Conservation (phyloP, 1,140 invertebrate genomes). For the Ganaspis sp. region DNA sequence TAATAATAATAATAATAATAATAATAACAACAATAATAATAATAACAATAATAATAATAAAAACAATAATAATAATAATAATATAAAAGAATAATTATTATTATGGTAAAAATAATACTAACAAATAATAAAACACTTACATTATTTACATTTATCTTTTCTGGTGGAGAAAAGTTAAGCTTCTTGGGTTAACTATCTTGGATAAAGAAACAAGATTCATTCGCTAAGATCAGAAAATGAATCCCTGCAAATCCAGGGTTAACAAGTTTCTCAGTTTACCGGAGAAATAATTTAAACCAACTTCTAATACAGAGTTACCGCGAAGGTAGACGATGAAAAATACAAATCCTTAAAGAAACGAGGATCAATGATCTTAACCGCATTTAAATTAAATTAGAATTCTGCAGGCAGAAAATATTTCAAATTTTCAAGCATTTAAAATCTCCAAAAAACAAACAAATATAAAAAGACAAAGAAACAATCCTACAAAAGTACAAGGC, state of each 20-base stretch:
- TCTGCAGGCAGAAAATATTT: not conserved
- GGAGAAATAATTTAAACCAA: conserved; percentile 8
- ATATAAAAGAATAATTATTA: too few relatives aligned
- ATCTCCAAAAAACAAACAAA: too few relatives aligned
- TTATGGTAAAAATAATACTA: too few relatives aligned
- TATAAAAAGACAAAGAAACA: too few relatives aligned
- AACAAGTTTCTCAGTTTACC: conserved; percentile 17
- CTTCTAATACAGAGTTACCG: not conserved
- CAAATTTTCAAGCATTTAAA: too few relatives aligned
- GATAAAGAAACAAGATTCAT: not conserved
- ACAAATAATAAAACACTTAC: not conserved
- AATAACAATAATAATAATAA: too few relatives aligned
- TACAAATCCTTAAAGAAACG: not conserved
- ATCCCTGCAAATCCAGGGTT: conserved; percentile 16
- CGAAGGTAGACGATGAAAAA: not conserved
- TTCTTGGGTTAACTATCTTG: not conserved
- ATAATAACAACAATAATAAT: too few relatives aligned
- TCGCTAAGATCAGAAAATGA: conserved; percentile 9
- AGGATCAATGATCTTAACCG: not conserved
- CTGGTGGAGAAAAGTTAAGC: not conserved
- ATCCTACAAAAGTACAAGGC: too few relatives aligned
- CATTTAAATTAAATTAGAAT: not conserved
- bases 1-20: too few relatives aligned
- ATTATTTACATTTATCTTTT: not conserved
- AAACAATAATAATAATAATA: too few relatives aligned